Base-by-base conservation (phyloP, 2,797 vertebrate species). In the Acropternis orthonyx region DNA sequence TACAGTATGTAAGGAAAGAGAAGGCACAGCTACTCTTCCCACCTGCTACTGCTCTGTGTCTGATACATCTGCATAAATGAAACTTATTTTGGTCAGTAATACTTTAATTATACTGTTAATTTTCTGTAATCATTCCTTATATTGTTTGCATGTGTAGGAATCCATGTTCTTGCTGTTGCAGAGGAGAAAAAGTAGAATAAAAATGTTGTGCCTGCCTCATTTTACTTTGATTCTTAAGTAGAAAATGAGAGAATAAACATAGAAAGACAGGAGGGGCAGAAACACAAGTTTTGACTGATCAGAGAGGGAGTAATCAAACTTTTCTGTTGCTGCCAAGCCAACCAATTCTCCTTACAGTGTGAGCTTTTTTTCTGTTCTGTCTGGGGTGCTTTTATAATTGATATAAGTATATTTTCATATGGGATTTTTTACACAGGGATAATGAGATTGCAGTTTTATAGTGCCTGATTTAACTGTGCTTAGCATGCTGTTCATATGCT, bases 341-440 rank as follows among this genome's bases (percentile, higher is more conserved):
- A 24, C 13, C 14, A 62, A 9, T 20, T 30, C 72, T 73, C 14
- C 43, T 51, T 32, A 16, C 15, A 28, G 9, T 71, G 9, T 56
- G 9, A 7, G 3, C 1, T 0, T 7, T 54, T 79, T 24, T 58
- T 91, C 34, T 2, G 1, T n/a, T 72, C 19, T 79, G 15, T 41
- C 36, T 69, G 56, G 7, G 6, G 4, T 71, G 46, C 6, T 41
- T 74, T 61, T 90, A 85, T 86, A 23, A 16, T 75, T 81, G 43
- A 76, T 80, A 84, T 63, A 6, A 28, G 1, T 67, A 4, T 55
- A 26, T 84, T 82, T 55, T 22, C 48, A 69, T n/a, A 3, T 63
- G 43, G 23, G 48, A 37, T 66, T 69, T 85, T 87, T 51, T 79
- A 37, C 12, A 44, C 54, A 32, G 36, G 10, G 27, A 37, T 85